phyloP scores from a whole-genome alignment of 2,797 vertebrate species.

The Lateolabrax maculatus region DNA sequence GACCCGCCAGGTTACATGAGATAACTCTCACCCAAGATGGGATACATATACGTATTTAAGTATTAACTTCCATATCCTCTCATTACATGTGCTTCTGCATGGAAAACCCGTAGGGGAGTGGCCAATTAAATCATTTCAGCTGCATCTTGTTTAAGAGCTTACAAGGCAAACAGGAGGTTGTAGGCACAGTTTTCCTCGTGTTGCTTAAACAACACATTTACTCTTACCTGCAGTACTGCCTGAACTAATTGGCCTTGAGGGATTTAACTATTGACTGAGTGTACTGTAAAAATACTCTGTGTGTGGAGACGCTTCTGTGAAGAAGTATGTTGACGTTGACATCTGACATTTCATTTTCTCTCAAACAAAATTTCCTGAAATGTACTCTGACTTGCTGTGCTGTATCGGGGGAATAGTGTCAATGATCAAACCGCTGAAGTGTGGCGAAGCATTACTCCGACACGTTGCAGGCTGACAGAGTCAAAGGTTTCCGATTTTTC shows the following conservation, averaged over 20 bases:
- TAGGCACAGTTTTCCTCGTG: not conserved
- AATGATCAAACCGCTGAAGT: conserved; percentile 38
- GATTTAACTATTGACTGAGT: conserved; percentile 33
- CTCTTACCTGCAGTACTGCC: conserved; percentile 48
- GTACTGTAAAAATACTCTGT: not conserved
- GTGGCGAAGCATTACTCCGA: not conserved
- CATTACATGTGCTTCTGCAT: conserved; percentile 14
- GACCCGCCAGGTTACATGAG: not conserved
- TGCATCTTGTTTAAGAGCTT: conserved; percentile 24
- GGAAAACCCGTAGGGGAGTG: not conserved
- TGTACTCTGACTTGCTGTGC: conserved; percentile 10
- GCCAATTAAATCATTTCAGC: conserved; percentile 50
- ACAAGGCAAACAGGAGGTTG: conserved; percentile 13
- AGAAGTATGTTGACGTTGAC: not conserved
- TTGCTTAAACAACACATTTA: conserved; percentile 32
- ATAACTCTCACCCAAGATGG: not conserved
- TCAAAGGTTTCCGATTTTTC: conserved; percentile 2
- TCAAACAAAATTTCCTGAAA: conserved; percentile 32
- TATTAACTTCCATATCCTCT: conserved; percentile 17
- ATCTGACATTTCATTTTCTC: conserved; percentile 23
- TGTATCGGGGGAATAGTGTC: conserved; percentile 1
- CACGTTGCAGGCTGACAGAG: conserved; percentile 10
- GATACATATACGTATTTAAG: too few relatives aligned
- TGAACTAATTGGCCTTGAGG: conserved; percentile 66
- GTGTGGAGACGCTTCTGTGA: not conserved